These are phyloP conservation scores for Scytalopus superciliaris DNA, from an alignment of 2,113 vertebrate genomes.

Conservation along the genomic window DNA sequence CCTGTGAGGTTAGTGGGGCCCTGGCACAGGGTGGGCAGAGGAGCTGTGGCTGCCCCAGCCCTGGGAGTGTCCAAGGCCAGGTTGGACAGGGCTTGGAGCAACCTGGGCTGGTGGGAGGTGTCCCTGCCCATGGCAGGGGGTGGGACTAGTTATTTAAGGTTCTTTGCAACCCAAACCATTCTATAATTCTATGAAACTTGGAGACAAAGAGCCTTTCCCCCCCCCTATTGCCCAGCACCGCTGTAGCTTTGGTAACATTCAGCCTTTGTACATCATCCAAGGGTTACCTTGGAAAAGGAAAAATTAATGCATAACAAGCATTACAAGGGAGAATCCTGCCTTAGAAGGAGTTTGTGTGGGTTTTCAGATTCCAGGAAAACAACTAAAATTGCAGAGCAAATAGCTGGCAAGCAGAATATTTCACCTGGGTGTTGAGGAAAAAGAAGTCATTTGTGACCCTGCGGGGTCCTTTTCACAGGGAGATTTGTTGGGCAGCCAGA, in stretches of 20 bases:
- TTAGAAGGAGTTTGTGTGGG: neutral
- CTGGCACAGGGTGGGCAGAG: neutral
- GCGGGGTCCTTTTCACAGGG: accelerated
- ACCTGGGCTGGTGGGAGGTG: accelerated
- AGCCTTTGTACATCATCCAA: neutral
- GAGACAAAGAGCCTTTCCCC: neutral
- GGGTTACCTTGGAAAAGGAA: neutral
- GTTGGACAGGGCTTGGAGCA: accelerated
- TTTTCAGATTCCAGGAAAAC: neutral
- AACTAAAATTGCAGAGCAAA: neutral
- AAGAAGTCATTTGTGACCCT: neutral
- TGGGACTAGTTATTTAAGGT: neutral
- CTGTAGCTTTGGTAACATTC: neutral
- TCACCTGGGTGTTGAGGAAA: neutral
- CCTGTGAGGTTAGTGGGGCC: neutral
- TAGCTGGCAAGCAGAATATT: neutral
- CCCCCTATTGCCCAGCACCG: neutral
- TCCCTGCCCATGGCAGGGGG: neutral
- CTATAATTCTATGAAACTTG: neutral
- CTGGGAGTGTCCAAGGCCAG: neutral
- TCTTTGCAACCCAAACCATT: neutral
- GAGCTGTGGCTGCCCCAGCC: neutral
- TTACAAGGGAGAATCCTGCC: neutral
- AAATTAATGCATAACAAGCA: accelerated
- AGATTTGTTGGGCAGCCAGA: neutral